Percentiles rank a stretch among this genome's conserved stretches.
Conservation (phyloP, 2,113 vertebrate genomes). For the Podilymbus podiceps region DNA sequence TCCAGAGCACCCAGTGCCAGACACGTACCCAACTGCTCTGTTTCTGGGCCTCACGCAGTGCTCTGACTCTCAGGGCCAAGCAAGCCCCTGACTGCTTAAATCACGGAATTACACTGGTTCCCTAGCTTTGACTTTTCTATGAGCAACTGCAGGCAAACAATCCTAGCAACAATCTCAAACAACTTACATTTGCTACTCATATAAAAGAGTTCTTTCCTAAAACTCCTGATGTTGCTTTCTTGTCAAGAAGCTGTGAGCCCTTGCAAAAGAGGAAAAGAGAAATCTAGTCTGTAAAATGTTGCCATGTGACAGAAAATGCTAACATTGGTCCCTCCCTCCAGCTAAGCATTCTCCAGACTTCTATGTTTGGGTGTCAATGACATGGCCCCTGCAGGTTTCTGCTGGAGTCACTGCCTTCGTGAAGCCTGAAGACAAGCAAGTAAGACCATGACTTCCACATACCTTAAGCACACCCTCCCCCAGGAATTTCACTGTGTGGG, state of each 20-base stretch:
- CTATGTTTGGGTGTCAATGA: background rate
- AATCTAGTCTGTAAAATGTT: background rate
- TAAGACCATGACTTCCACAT: background rate
- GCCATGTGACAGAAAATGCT: background rate
- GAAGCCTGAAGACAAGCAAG: background rate
- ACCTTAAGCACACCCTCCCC: background rate
- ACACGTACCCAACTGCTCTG: background rate
- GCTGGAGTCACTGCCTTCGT: background rate
- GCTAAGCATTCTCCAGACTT: background rate
- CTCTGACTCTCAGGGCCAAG: background rate
- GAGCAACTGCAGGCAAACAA: background rate
- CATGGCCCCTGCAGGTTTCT: background rate
- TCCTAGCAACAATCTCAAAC: background rate
- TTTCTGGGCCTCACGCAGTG: background rate
- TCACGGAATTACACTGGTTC: background rate
- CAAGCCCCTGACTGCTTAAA: background rate
- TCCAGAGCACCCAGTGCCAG: background rate
- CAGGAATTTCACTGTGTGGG: background rate
- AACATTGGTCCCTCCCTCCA: background rate
- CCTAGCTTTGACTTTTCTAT: background rate
- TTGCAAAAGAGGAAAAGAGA: background rate
- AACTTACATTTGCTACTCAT: background rate
- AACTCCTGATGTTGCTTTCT: background rate
- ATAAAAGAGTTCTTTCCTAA: background rate
- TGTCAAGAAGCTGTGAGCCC: background rate